Conservation (phyloP, 2,888 invertebrate species). For the Acleris literana region DNA sequence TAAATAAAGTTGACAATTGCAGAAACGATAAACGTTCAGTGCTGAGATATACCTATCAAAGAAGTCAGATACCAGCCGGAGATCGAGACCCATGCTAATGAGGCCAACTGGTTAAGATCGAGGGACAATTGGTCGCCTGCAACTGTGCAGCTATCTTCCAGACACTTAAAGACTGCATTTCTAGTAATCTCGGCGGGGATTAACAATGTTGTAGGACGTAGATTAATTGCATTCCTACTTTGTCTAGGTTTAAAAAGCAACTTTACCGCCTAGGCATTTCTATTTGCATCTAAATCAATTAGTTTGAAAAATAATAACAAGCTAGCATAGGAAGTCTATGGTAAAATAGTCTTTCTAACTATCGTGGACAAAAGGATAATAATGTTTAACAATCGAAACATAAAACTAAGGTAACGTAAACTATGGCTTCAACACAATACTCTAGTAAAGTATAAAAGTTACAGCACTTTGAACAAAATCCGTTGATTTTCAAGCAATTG, state of each 20-base stretch:
- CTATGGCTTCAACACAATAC: background rate
- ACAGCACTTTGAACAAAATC: background rate
- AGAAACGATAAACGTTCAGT: background rate
- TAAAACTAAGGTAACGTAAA: too few relatives aligned
- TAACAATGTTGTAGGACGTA: constrained; percentile 63
- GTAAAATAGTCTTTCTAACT: too few relatives aligned
- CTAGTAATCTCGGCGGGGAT: constrained; percentile 57
- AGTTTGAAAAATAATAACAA: too few relatives aligned
- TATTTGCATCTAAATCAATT: constrained; percentile 22
- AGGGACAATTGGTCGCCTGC: constrained; percentile 67
- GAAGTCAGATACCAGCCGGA: constrained; percentile 48
- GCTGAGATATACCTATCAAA: constrained; percentile 8
- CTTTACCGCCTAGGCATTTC: constrained; percentile 55
- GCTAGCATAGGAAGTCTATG: too few relatives aligned
- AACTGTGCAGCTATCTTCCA: constrained; percentile 67
- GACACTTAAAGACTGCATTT: constrained; percentile 68
- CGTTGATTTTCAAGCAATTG: constrained; percentile 66
- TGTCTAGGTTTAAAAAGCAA: constrained; percentile 50
- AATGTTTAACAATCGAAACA: too few relatives aligned
- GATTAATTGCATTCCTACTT: constrained; percentile 61
- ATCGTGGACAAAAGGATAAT: too few relatives aligned
- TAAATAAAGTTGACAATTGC: too few relatives aligned
- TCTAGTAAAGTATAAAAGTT: constrained; percentile 43
- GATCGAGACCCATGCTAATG: constrained; percentile 66
- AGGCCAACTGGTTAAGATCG: constrained; percentile 69